Evolutionary conservation across 2,888 invertebrate genomes (phyloP).

Genomic region (Xestia sexstrigata): DNA sequence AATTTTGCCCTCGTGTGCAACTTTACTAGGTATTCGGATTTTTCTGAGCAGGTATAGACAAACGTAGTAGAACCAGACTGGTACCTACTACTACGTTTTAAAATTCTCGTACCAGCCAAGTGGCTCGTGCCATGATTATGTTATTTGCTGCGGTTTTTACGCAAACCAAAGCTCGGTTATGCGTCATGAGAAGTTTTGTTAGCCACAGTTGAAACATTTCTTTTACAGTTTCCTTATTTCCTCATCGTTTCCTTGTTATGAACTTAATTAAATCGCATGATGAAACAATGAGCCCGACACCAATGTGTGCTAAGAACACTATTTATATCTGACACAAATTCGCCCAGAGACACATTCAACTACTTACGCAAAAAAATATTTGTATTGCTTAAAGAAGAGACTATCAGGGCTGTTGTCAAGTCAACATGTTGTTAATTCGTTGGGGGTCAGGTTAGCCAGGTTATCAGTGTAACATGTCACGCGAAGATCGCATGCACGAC

Average conservation of each 20-base stretch:
- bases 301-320: conserved; percentile 14
- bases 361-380: conserved; percentile 51
- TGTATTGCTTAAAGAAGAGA: conserved; percentile 39
- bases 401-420: conserved; percentile 66
- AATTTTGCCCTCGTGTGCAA: not conserved
- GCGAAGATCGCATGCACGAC: conserved; percentile 55
- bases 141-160: conserved; percentile 32
- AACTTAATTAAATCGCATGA: conserved; percentile 5
- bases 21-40: not conserved
- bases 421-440: conserved; percentile 68
- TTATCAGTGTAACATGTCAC: conserved; percentile 51
- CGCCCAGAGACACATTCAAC: conserved; percentile 6
- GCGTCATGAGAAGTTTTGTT: conserved; percentile 30
- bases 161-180: not conserved
- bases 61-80: not conserved
- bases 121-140: conserved; percentile 15
- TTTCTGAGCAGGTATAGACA: not conserved
- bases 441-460: conserved; percentile 71
- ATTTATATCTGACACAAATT: conserved; percentile 33
- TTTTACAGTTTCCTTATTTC: conserved; percentile 31
- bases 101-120: conserved; percentile 1
- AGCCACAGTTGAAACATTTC: conserved; percentile 18
- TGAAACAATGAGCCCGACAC: conserved; percentile 32
- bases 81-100: not conserved
- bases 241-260: conserved; percentile 6